A percentile compares a stretch with the other conserved stretches of the same genome.
phyloP scores from a whole-genome alignment of 2,113 vertebrate genomes.

The Rafetus swinhoei region DNA sequence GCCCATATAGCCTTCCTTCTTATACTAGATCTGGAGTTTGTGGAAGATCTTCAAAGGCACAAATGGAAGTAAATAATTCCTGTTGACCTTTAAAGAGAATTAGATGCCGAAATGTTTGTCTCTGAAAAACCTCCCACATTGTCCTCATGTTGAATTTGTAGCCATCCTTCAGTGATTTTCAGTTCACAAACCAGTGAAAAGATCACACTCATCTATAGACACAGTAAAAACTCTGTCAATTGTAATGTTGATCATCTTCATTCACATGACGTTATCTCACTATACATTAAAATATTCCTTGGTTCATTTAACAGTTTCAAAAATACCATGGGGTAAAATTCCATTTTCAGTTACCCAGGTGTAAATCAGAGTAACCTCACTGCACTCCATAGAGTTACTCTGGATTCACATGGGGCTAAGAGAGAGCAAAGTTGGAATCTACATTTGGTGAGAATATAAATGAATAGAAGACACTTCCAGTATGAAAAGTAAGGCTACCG shows the following conservation, averaged over 20 bases:
- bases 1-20: neutral
- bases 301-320: neutral
- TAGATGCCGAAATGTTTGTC: neutral
- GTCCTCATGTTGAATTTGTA: neutral
- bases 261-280: neutral
- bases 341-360: neutral
- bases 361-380: neutral
- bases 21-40: neutral
- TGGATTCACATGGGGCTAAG: neutral
- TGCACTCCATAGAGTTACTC: neutral
- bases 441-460: neutral
- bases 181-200: neutral
- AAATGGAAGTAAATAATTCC: neutral
- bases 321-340: neutral
- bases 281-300: neutral
- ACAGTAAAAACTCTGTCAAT: neutral
- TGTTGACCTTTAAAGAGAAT: neutral
- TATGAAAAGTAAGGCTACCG: neutral
- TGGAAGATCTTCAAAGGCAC: neutral
- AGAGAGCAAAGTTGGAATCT: neutral
- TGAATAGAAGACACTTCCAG: neutral
- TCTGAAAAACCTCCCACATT: neutral
- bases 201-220: neutral
- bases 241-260: neutral
- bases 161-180: neutral